Evolutionary conservation across 2,113 vertebrate genomes (phyloP).

Genomic region (Cyphomyrus discorhynchus): DNA sequence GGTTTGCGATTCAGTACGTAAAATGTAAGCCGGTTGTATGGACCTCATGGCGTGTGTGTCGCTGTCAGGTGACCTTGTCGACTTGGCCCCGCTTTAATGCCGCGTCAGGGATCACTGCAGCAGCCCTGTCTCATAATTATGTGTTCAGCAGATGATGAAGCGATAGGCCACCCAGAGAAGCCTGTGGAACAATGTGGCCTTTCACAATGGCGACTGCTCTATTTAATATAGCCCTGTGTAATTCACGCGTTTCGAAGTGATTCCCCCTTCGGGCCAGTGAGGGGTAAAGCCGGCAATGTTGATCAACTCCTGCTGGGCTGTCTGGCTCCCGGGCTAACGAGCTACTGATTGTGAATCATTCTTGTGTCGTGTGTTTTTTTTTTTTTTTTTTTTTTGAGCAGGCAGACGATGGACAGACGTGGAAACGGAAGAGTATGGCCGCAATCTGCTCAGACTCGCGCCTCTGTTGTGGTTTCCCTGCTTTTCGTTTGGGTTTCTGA

Average conservation of each 20-base stretch:
- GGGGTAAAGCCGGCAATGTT: not conserved
- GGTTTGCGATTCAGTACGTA: not conserved
- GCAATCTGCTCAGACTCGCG: not conserved
- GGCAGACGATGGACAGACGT: not conserved
- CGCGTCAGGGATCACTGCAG: not conserved
- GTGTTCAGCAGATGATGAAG: not conserved
- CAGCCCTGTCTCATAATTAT: not conserved
- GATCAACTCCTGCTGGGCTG: not conserved
- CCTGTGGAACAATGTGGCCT: not conserved
- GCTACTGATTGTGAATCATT: conserved; percentile 1
- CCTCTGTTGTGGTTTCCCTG: not conserved
- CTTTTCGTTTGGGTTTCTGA: not conserved
- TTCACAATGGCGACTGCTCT: not conserved
- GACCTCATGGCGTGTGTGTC: not conserved
- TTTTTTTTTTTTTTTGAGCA: not conserved
- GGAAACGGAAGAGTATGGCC: not conserved
- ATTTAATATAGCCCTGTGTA: not conserved
- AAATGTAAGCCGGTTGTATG: not conserved
- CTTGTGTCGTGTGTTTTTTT: not conserved
- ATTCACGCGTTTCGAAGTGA: not conserved
- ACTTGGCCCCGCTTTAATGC: not conserved
- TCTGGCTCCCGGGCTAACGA: not conserved
- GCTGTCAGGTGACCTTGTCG: not conserved
- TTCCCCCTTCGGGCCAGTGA: not conserved
- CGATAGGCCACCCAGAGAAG: not conserved